A percentile compares a stretch with the other conserved stretches of the same genome.
phyloP scores from a whole-genome alignment of 2,113 vertebrate species.

The Podarcis raffonei region DNA sequence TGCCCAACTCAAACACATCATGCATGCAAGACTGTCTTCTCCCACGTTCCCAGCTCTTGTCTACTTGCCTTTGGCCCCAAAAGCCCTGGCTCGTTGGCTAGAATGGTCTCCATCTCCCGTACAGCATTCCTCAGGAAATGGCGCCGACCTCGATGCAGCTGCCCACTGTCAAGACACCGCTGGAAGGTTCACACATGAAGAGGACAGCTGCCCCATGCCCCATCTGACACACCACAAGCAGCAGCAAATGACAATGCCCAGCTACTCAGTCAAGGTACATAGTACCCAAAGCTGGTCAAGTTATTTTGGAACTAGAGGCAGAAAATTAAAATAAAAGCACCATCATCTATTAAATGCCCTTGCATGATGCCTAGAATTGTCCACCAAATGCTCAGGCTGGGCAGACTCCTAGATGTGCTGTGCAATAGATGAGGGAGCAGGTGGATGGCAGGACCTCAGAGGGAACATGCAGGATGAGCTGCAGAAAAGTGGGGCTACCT shows the following conservation, averaged over 20 bases:
- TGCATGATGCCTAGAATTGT: too few relatives aligned
- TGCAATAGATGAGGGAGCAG: neutral
- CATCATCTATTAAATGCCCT: too few relatives aligned
- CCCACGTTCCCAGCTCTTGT: neutral
- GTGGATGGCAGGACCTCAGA: neutral
- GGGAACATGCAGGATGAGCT: neutral
- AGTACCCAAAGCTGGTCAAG: too few relatives aligned
- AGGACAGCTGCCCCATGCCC: neutral
- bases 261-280: too few relatives aligned
- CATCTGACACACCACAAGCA: neutral
- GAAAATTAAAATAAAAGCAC: too few relatives aligned
- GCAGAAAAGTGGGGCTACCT: neutral
- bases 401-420: neutral
- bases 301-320: too few relatives aligned
- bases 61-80: conserved; percentile 88
- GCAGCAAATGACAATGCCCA: too few relatives aligned
- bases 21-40: too few relatives aligned
- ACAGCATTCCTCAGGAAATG: conserved; percentile 80
- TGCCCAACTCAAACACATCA: too few relatives aligned
- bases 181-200: neutral
- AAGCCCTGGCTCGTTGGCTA: conserved; percentile 89
- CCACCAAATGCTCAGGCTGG: too few relatives aligned
- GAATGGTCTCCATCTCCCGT: conserved; percentile 83
- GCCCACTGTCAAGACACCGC: conserved; percentile 74
- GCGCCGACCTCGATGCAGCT: conserved; percentile 85